phyloP scores from a whole-genome alignment of 2,797 vertebrate genomes.

The Uromys caudimaculatus region DNA sequence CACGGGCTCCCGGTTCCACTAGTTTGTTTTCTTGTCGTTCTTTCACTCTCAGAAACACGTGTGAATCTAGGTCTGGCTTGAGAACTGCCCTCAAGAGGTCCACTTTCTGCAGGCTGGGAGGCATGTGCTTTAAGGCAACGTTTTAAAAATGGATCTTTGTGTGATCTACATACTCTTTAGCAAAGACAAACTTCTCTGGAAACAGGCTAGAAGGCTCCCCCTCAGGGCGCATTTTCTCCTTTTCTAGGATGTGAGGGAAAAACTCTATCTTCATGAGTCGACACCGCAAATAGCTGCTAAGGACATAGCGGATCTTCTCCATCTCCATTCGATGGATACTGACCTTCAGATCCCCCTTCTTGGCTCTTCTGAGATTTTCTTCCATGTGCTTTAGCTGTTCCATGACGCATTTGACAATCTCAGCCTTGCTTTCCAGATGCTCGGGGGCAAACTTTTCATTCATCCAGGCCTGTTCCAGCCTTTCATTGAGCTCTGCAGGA shows the following conservation, averaged over 20 bases:
- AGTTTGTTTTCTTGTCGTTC: slow-evolving; percentile 96
- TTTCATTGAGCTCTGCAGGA: too few species aligned
- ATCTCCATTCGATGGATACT: slow-evolving; percentile 97
- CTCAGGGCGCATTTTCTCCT: too few species aligned
- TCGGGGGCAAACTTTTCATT: slow-evolving; percentile 99
- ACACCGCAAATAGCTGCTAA: slow-evolving; percentile 96
- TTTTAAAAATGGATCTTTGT: too few species aligned
- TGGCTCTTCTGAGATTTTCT: slow-evolving; percentile 93
- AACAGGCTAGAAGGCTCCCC: too few species aligned
- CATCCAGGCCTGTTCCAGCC: slow-evolving; percentile 99
- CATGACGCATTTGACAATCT: slow-evolving; percentile 96
- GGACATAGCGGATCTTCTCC: slow-evolving; percentile 96
- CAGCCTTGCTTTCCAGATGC: slow-evolving; percentile 94
- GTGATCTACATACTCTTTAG: too few species aligned
- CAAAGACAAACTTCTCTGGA: too few species aligned
- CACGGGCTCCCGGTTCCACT: slow-evolving; percentile 94
- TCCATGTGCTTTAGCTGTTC: slow-evolving; percentile 99
- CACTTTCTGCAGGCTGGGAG: too few species aligned
- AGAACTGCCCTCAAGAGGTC: too few species aligned
- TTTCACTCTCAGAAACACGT: slow-evolving; percentile 97
- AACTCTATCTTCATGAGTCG: slow-evolving; percentile 96
- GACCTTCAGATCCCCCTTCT: slow-evolving; percentile 94
- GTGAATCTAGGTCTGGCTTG: slow-evolving; percentile 95
- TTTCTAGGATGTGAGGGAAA: too few species aligned
- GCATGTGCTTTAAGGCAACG: too few species aligned